phyloP scores from a whole-genome alignment of 2,797 vertebrate genomes.

The Lycodopsis pacificus region DNA sequence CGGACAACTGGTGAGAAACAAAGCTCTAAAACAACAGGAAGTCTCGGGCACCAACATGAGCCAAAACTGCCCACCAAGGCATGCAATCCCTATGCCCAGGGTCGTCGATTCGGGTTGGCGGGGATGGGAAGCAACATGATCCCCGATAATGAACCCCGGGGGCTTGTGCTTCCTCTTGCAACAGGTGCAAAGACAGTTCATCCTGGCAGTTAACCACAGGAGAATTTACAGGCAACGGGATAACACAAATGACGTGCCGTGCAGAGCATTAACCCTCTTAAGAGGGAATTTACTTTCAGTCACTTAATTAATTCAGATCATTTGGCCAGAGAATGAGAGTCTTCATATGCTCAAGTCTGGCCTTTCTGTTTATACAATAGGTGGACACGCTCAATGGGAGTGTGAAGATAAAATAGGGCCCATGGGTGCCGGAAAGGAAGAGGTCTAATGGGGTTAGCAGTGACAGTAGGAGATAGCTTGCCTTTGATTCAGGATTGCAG shows the following conservation, averaged over 20 bases:
- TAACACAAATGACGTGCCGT: slow-evolving; percentile 75
- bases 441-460: slow-evolving; percentile 15
- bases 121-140: slow-evolving; percentile 85
- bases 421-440: slow-evolving; percentile 4
- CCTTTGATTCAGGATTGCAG: slow-evolving; percentile 29
- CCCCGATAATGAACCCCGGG: slow-evolving; percentile 84
- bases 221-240: slow-evolving; percentile 81
- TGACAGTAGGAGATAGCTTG: slow-evolving; percentile 37
- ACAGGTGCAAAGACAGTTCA: slow-evolving; percentile 87
- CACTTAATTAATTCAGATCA: slow-evolving; percentile 44
- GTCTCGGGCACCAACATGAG: slow-evolving; percentile 63
- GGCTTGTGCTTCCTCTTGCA: slow-evolving; percentile 84
- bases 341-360: slow-evolving; percentile 20
- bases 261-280: slow-evolving; percentile 45
- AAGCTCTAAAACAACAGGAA: slow-evolving; percentile 84
- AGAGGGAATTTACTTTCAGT: slow-evolving; percentile 35
- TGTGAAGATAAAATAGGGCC: slow-evolving; percentile 5
- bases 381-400: slow-evolving; percentile 8
- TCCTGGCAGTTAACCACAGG: slow-evolving; percentile 75
- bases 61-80: slow-evolving; percentile 79
- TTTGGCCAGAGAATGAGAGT: slow-evolving; percentile 11
- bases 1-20: slow-evolving; percentile 83
- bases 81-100: slow-evolving; percentile 65
- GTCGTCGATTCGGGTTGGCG: slow-evolving; percentile 70
- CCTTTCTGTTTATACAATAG: slow-evolving; percentile 8